Evolutionary conservation across 2,888 invertebrate species (phyloP), one percentile per base, ranked within the genome.

Genomic region (Phragmatobia fuliginosa): DNA sequence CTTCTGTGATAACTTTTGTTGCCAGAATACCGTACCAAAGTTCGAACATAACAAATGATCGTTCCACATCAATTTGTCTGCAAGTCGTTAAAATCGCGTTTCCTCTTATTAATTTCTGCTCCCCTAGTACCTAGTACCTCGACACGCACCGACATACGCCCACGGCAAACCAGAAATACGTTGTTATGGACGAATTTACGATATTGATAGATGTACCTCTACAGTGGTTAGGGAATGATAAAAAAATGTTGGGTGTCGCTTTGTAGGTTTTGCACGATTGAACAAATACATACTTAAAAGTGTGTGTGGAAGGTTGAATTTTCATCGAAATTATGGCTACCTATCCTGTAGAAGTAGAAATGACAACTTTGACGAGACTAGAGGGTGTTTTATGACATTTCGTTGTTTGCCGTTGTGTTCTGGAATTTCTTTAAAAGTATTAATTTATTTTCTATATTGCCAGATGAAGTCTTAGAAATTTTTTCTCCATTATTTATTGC

Each of bases 81-180:
- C 87, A 86, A 89, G 90, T 91, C 90, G 92, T 91, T 92, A 92
- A 91, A 91, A 91, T 91, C 89, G 87, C 88, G 92, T 92, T 91
- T 91, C 90, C 91, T 89, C 90, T 89, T 90, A 92, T 91, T 91
- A 94, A 94, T 94, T 92, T 93, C 87, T 90, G 89, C 88, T 88
- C 90, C 91, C 90, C 85, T 82, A 78, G 80, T 80, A 81, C 80
- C 32, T 52, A 49, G 67, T 56, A 38, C 61, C 73, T 69, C 71
- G 79, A 80, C 86, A 86, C 86, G 87, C 87, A 85, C 87, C 82
- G 83, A 83, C 84, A 83, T 85, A 85, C 56, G 85, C 85, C 85
- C 81, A 77, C 78, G 82, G 85, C 80, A 85, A 85, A 86, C 89
- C 88, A 89, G 89, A 85, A 87, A 88, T 89, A 82, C 81, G 77